Base-by-base conservation (phyloP, 2,888 invertebrate genomes). In the Limnephilus lunatus region DNA sequence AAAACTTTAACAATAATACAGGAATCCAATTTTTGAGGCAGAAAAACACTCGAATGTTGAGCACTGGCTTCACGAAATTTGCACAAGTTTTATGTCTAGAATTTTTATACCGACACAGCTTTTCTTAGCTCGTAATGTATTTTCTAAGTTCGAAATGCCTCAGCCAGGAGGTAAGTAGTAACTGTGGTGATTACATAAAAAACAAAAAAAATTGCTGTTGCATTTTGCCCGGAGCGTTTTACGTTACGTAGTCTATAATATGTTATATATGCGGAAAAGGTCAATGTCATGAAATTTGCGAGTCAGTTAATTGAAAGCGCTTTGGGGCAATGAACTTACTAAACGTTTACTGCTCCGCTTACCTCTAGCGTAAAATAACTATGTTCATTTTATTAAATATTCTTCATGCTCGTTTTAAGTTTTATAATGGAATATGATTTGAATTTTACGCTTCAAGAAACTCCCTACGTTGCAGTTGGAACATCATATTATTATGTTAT, bases 261-360 rank as follows among this genome's bases (percentile, higher is more conserved):
- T 31, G 25, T 44, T 12, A n/a, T 39, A 83, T 35, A 83, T 83
- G 32, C 82, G n/a, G n/a, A 39, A 85, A 85, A 85, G 85, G 85
- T 85, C 85, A 85, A 85, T 85, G 85, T 85, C 85, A 85, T 85
- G 85, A 85, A 85, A 39, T 85, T 85, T 39, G 85, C 85, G 25
- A 39, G 85, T 32, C 35, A 39, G 85, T 39, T 85, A 85, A 85
- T 85, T 85, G 85, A 85, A 35, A 85, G 44, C 35, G 85, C 85
- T 85, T 85, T 44, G 44, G 85, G 85, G 85, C 85, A 85, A 44
- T 85, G 85, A 32, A 85, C 85, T 39, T 39, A 53, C 68, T 68
- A 85, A 85, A 85, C 85, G 39, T 44, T 85, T 85, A 85, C 85
- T 85, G 85, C 85, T 85, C 85, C 85, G 85, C 85, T 85, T 35